Evolutionary conservation across 1,140 invertebrate genomes (phyloP), one percentile per base, ranked within the genome.

Genomic region (Drosophila triauraria): DNA sequence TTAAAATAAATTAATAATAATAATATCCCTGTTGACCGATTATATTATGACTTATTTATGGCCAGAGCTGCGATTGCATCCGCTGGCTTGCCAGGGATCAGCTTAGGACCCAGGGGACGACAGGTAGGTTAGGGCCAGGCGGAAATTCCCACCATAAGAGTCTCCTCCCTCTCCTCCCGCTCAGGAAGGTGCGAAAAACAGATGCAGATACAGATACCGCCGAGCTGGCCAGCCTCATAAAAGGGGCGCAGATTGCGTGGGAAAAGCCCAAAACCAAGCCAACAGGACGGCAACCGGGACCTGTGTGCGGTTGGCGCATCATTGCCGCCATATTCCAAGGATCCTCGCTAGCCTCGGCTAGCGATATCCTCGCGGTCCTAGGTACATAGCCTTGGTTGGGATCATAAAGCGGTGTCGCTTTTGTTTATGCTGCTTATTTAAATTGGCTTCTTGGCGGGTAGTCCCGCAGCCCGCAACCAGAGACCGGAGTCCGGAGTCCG

Each of bases 351-450:
- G 3, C 50, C 27, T 35, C 0, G 27, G 5, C 27, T 20, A 20
- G 20, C 20, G 20, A 20, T 20, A 20, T 20, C 20, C 25, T 27
- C 25, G 25, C n/a, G 10, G 13, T 8, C 17, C 17, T 53, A 56
- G 35, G 53, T 56, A 56, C 7, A 10, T 42, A 56, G 35, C 53
- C 53, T 56, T 56, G 53, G 48, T 17, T 17, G 51, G 67, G 71
- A 69, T 83, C 80, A 78, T 87, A 87, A 88, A 88, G 74, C 47
- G 61, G 25, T 75, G 68, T 76, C 59, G 85, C 80, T 65, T 83
- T 90, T 90, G 85, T 90, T 90, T 90, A 90, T 90, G 85, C 78
- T 90, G 85, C 85, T 90, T 90, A 90, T 90, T 90, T 90, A 90
- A 90, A 90, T 90, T 90, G 85, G 85, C 85, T 90, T 90, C 85